These are phyloP conservation scores for Neria commutata DNA, from an alignment of 2,888 invertebrate genomes.

Conservation along the genomic window DNA sequence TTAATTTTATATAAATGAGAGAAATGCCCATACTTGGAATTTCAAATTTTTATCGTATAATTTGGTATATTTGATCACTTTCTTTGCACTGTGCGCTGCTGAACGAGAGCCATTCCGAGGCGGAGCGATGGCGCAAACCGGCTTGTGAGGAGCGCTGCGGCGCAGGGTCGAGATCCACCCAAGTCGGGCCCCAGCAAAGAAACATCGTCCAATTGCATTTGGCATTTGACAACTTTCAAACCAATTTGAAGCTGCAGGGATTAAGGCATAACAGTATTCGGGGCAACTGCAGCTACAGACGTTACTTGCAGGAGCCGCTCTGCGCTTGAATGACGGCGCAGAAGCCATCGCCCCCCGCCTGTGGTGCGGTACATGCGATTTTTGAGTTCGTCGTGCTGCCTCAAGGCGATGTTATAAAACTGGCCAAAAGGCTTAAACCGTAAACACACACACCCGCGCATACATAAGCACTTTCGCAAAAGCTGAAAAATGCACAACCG, in stretches of 20 bases:
- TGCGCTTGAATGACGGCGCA: background rate
- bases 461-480: too few species aligned
- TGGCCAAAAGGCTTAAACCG: constrained; percentile 1
- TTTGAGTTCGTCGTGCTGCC: too few species aligned
- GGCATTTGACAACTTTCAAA: constrained; percentile 43
- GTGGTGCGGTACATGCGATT: too few species aligned
- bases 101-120: background rate
- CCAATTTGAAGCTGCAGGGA: constrained; percentile 54
- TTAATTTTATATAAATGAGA: too few species aligned
- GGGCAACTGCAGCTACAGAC: constrained; percentile 18
- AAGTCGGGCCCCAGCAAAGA: constrained; percentile 13
- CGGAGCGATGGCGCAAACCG: background rate
- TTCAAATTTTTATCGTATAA: too few species aligned
- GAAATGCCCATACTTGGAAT: too few species aligned
- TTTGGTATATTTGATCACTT: too few species aligned
- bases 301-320: background rate
- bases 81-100: too few species aligned
- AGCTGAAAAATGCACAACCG: too few species aligned
- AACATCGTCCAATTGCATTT: constrained; percentile 43
- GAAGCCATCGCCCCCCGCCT: background rate
- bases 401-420: too few species aligned
- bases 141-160: constrained; percentile 11
- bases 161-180: constrained; percentile 25
- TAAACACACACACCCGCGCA: too few species aligned
- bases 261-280: constrained; percentile 53